Conservation (phyloP, 2,113 vertebrate genomes). For the Tor tambroides region DNA sequence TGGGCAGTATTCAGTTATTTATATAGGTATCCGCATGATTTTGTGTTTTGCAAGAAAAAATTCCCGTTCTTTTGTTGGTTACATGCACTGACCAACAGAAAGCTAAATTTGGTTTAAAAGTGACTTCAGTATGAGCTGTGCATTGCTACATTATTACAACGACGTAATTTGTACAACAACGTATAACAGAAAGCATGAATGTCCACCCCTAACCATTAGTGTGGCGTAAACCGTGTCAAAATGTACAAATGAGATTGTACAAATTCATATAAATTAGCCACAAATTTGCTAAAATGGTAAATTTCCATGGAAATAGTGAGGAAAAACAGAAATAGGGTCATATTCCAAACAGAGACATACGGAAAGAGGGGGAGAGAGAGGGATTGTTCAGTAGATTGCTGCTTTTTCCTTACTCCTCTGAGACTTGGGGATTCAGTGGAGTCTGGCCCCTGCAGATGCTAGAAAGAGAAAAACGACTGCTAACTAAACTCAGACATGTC, state of each 20-base stretch:
- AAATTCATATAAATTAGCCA: background rate
- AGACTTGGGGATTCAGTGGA: background rate
- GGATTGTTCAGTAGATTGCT: background rate
- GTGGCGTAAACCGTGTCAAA: background rate
- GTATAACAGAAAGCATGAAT: too few species aligned
- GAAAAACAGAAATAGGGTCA: background rate
- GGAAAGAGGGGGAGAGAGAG: background rate
- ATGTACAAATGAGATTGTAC: background rate
- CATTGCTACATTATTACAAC: too few species aligned
- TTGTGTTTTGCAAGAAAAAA: too few species aligned
- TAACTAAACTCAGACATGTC: conserved; percentile 15
- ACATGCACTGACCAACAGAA: too few species aligned
- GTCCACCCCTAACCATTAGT: too few species aligned
- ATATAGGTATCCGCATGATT: too few species aligned
- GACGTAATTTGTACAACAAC: background rate
- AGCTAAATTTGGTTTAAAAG: too few species aligned
- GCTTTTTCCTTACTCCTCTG: conserved; percentile 6
- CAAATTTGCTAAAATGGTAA: background rate
- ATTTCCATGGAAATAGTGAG: background rate
- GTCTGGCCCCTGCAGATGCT: background rate
- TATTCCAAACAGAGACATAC: conserved; percentile 1
- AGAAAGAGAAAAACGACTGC: background rate
- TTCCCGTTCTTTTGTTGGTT: too few species aligned
- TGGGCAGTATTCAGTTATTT: too few species aligned
- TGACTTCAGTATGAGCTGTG: too few species aligned